A percentile compares a stretch with the other conserved stretches of the same genome.
Evolutionary conservation across 2,797 vertebrate genomes (phyloP).

Genomic region (Pantherophis vulpinus): DNA sequence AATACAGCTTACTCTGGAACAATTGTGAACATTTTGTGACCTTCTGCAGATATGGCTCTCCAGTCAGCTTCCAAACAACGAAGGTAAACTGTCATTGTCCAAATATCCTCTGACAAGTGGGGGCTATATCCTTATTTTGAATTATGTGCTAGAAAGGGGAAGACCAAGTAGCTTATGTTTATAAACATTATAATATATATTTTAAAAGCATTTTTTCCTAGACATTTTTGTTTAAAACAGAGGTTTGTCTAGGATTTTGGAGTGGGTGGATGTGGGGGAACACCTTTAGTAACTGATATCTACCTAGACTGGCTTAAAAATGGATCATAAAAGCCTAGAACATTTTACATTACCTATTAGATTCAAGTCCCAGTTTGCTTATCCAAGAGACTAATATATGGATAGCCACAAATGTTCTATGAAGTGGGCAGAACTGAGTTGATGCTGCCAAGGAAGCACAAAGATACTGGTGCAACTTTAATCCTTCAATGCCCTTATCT

Average conservation of each 20-base stretch:
- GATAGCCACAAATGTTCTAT: background rate
- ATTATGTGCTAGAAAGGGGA: background rate
- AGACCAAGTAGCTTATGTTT: background rate
- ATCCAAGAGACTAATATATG: background rate
- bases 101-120: background rate
- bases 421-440: background rate
- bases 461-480: background rate
- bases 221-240: background rate
- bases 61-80: constrained; percentile 91
- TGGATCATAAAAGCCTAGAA: background rate
- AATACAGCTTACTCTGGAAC: constrained; percentile 95
- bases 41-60: constrained; percentile 89
- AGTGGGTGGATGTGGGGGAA: background rate
- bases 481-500: background rate
- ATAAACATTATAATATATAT: background rate
- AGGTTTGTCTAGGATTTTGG: background rate
- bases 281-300: background rate
- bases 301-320: background rate
- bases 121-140: background rate
- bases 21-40: constrained; percentile 99
- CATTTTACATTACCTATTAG: background rate
- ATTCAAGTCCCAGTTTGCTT: background rate
- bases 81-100: constrained; percentile 76
- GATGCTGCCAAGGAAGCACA: background rate
- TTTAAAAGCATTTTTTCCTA: background rate